Base-by-base conservation (phyloP, 2,888 invertebrate species). In the Phragmatobia fuliginosa region DNA sequence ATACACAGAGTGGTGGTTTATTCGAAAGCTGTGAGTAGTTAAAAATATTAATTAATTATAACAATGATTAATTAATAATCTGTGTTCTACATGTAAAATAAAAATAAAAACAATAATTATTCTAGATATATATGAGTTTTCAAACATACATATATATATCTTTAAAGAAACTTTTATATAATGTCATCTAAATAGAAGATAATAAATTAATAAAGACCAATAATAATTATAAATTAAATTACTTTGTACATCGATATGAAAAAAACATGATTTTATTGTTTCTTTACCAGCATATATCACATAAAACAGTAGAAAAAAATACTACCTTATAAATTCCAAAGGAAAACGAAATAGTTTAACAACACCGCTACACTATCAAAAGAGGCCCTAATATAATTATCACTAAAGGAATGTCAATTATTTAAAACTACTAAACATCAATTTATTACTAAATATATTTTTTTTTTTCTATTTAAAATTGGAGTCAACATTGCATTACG, bases 321-420 rank as follows among this genome's bases (percentile, higher is more conserved):
- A 65, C 36, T 65, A 65, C 56, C 56, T 63, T 63, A 52, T 52
- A 33, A 32, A 52, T 63, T 18, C 33, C n/a, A 32, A n/a, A 25
- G 49, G 33, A 49, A 28, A 62, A 62, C 18, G 31, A 62, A n/a
- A 66, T 68, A 70, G 18, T 28, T 36, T 38, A 8, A 64, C 32
- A 36, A 56, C 28, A 65, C 25, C 66, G 45, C 59, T 61, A 31
- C 41, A 63, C 65, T 56, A 56, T 56, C 25, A 64, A 33, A 31
- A 36, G 36, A 64, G 56, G 65, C 56, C 52, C 58, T 66, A 66
- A 66, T 41, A 38, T 36, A 28, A 66, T 49, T 67, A 56, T 28
- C 62, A 64, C 56, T 78, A 72, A 66, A 72, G 82, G 80, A 82
- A 82, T 81, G 81, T 81, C 80, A 75, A 74, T 74, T 63, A 71